Percentiles rank a stretch among this genome's conserved stretches.
These are phyloP conservation scores for Panthera uncia DNA, from an alignment of 2,113 vertebrate genomes.

Conservation along the genomic window DNA sequence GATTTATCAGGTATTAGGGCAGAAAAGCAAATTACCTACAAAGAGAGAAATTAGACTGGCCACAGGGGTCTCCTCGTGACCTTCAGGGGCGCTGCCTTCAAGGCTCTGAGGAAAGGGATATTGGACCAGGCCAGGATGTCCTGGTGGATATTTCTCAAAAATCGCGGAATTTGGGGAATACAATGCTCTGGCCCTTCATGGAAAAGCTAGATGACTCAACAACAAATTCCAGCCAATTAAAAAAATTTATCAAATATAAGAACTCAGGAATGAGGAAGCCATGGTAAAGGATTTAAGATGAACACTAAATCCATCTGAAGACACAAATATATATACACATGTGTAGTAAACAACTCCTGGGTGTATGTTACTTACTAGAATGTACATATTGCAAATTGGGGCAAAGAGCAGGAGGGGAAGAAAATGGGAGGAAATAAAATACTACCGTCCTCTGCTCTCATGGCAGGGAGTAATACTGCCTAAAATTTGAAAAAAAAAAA, in stretches of 20 bases:
- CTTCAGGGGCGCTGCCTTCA: not conserved
- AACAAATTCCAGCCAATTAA: not conserved
- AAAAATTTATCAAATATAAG: not conserved
- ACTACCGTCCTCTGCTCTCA: not conserved
- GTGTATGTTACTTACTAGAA: not conserved
- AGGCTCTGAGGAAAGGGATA: not conserved
- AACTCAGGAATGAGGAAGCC: not conserved
- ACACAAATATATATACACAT: not conserved
- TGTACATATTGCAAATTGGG: not conserved
- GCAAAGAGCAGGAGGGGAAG: not conserved
- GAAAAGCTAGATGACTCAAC: not conserved
- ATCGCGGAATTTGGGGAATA: not conserved
- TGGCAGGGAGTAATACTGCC: not conserved
- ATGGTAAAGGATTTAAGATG: not conserved
- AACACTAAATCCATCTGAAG: not conserved
- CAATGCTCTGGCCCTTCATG: not conserved
- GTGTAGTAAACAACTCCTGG: not conserved
- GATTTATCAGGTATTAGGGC: not conserved
- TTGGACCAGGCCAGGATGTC: not conserved
- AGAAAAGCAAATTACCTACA: not conserved
- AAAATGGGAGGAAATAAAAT: not conserved
- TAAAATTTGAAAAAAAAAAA: not conserved
- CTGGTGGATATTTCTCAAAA: not conserved
- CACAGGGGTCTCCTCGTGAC: not conserved
- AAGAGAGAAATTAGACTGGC: not conserved